A percentile compares a stretch with the other conserved stretches of the same genome.
These are phyloP conservation scores for Megathymus violae DNA, from an alignment of 1,140 invertebrate genomes.

Conservation along the genomic window DNA sequence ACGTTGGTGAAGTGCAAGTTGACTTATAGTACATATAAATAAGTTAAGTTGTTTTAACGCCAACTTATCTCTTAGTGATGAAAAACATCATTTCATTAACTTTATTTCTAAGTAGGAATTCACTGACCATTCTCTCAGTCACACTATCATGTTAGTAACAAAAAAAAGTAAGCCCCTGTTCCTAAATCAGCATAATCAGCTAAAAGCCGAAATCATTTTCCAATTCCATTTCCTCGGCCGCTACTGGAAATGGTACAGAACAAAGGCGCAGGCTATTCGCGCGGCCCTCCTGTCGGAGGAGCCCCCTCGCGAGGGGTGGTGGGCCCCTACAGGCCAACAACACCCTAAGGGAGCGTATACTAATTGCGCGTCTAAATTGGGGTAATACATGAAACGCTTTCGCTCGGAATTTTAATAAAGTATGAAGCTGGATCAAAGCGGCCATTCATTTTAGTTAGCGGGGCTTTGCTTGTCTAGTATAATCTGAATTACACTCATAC, in stretches of 20 bases:
- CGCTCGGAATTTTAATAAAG: conserved; percentile 76
- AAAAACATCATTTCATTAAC: too few species aligned
- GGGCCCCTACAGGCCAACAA: conserved; percentile 37
- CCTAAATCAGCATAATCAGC: conserved; percentile 60
- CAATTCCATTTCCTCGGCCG: conserved; percentile 78
- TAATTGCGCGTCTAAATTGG: conserved; percentile 80
- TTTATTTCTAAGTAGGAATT: too few species aligned
- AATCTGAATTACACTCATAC: conserved; percentile 29
- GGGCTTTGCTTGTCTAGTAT: conserved; percentile 50
- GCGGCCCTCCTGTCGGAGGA: conserved; percentile 38
- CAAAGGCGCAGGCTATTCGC: conserved; percentile 62
- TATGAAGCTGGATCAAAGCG: conserved; percentile 68
- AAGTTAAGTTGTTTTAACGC: too few species aligned
- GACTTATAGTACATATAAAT: too few species aligned
- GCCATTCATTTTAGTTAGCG: conserved; percentile 77
- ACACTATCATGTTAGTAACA: too few species aligned
- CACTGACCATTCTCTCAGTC: too few species aligned
- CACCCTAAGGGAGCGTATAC: conserved; percentile 69
- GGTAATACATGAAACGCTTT: conserved; percentile 74
- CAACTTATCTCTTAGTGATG: too few species aligned
- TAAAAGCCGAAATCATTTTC: conserved; percentile 80
- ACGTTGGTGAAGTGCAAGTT: too few species aligned
- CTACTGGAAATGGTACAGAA: conserved; percentile 68
- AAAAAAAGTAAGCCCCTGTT: background rate
- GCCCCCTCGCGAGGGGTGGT: conserved; percentile 39